Evolutionary conservation across 2,888 invertebrate genomes (phyloP), one percentile per base, ranked within the genome.

Genomic region (Eristalis tenax): DNA sequence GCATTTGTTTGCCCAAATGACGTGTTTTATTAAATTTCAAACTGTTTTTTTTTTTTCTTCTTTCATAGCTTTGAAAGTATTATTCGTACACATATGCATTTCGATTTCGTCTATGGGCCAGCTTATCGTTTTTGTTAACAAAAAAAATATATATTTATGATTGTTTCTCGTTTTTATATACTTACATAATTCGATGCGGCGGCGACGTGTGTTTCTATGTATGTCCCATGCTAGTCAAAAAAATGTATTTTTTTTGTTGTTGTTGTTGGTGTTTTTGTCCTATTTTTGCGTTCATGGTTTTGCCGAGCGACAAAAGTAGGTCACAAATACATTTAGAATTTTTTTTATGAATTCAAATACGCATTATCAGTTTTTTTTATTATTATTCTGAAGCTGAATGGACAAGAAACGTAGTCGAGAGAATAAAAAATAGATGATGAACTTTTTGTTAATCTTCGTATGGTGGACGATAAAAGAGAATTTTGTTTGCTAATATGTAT

Each of bases 251-350:
- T 90, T 43, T 85, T 59, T n/a, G 57, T 43, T 71, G 56, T 15
- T 43, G 61, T 90, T 64, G 82, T 85, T 89, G 90, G 90, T 90
- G 23, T 6, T 59, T 59, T 89, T 90, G 89, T 89, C 89, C 89
- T 90, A 91, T 90, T 89, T 89, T 90, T 89, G 66, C 90, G 81
- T 64, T 23, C 65, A 26, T 38, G 66, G 65, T 13, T 68, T 76
- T 64, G 43, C 71, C 66, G 38, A 40, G 43, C 56, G 69, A 57
- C 26, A 78, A 82, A 86, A 82, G 77, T 86, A 86, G 85, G 85
- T 86, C 85, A 86, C 66, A 70, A 82, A 82, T 70, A 78, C 28
- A 82, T 5, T 26, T 57, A 6, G 43, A 40, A 66, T 15, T 38
- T 38, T 61, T 64, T 59, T 59, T 59, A 69, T 68, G 23, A 78